Conservation (phyloP, 2,888 invertebrate genomes). For the Cryptus viduatorius region DNA sequence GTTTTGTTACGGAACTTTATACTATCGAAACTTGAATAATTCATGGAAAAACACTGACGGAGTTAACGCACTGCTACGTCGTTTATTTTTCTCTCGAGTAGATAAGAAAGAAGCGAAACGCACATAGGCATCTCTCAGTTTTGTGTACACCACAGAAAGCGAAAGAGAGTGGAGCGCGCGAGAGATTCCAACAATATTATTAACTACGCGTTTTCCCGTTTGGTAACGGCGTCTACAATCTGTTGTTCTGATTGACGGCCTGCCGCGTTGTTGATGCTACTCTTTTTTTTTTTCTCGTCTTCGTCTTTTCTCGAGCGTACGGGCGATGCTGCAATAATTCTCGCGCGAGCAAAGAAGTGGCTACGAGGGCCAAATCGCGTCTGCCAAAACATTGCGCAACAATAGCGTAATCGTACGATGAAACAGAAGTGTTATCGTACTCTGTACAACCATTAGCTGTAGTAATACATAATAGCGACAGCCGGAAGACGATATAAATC, state of each 20-base stretch:
- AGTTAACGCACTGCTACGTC: not conserved
- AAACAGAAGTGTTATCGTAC: slow-evolving; percentile 47
- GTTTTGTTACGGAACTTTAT: not conserved
- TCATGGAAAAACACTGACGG: slow-evolving; percentile 36
- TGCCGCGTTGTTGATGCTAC: slow-evolving; percentile 26
- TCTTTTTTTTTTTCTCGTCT: not conserved
- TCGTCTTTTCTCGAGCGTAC: slow-evolving; percentile 24
- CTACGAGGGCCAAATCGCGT: slow-evolving; percentile 20
- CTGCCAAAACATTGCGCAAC: slow-evolving; percentile 62
- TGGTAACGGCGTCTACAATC: slow-evolving; percentile 43
- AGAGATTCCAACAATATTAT: slow-evolving; percentile 52
- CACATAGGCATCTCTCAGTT: slow-evolving; percentile 1
- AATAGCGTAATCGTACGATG: slow-evolving; percentile 37
- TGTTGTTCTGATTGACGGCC: slow-evolving; percentile 56
- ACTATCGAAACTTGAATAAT: slow-evolving; percentile 5
- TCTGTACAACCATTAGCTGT: slow-evolving; percentile 29
- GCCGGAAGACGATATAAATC: slow-evolving; percentile 40
- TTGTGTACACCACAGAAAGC: not conserved
- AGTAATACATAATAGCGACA: slow-evolving; percentile 14
- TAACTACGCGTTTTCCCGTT: slow-evolving; percentile 40
- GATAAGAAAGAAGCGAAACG: slow-evolving; percentile 32
- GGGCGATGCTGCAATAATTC: slow-evolving; percentile 61
- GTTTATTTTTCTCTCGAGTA: slow-evolving; percentile 7
- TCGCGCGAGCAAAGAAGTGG: slow-evolving; percentile 10
- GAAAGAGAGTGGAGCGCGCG: not conserved